These are phyloP conservation scores for Cryptocheilus praepositus DNA, from an alignment of 2,888 invertebrate species.

Conservation along the genomic window DNA sequence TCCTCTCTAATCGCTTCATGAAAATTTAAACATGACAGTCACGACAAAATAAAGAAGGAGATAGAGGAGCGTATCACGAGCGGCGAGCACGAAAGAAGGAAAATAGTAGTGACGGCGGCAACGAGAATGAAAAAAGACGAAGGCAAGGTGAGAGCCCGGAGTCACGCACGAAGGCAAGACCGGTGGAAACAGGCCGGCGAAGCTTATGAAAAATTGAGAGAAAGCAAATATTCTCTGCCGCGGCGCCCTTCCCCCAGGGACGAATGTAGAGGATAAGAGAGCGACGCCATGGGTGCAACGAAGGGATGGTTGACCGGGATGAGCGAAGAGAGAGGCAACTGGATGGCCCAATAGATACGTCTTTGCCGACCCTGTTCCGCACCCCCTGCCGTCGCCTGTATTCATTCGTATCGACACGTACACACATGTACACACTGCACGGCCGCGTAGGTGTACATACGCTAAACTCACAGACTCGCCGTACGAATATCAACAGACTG, in stretches of 20 bases:
- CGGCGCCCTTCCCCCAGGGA: conserved; percentile 10
- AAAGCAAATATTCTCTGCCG: conserved; percentile 54
- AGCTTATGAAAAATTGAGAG: conserved; percentile 61
- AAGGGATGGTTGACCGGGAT: conserved; percentile 6
- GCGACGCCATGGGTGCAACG: conserved; percentile 15
- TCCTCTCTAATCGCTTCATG: background rate
- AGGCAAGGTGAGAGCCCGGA: conserved; percentile 18
- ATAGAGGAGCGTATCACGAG: too few species aligned
- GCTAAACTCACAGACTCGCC: conserved; percentile 3
- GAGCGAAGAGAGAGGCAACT: conserved; percentile 13
- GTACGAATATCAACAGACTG: background rate
- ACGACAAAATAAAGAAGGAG: background rate
- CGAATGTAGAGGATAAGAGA: conserved; percentile 21
- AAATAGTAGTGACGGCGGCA: conserved; percentile 4
- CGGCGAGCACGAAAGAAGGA: background rate
- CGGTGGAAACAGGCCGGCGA: conserved; percentile 34
- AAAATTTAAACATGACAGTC: background rate
- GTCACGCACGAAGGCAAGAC: conserved; percentile 22
- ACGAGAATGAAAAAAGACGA: conserved; percentile 17
- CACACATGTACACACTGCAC: background rate
- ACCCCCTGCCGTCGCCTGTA: background rate
- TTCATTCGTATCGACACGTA: conserved; percentile 26
- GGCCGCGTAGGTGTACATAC: background rate
- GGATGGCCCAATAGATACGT: conserved; percentile 24
- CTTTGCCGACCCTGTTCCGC: conserved; percentile 8